A percentile compares a stretch with the other conserved stretches of the same genome.
These are phyloP conservation scores for Aselliscus stoliczkanus DNA, from an alignment of 2,797 vertebrate species.

Conservation along the genomic window DNA sequence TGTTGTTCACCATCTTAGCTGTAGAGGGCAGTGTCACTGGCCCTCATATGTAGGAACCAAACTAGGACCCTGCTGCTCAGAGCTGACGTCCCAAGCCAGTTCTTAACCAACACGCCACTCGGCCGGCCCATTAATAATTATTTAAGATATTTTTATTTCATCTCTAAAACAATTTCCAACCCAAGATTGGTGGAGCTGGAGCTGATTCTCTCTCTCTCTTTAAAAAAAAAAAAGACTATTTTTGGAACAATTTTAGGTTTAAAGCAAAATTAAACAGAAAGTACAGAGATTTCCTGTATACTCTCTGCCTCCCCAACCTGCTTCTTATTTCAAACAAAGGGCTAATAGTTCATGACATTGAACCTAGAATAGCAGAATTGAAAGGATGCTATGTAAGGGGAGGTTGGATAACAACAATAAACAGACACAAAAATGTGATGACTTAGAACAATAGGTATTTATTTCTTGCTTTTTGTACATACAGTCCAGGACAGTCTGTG, in stretches of 20 bases:
- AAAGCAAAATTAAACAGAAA: not conserved
- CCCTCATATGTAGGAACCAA: too few species aligned
- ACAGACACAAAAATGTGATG: not conserved
- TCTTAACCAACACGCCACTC: too few species aligned
- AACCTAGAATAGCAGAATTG: not conserved
- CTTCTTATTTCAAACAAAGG: not conserved
- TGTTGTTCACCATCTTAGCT: too few species aligned
- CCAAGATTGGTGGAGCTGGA: not conserved
- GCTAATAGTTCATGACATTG: not conserved
- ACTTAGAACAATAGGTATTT: not conserved
- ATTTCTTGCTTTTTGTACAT: not conserved
- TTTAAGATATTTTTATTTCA: not conserved
- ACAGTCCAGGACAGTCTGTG: not conserved
- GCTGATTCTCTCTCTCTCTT: not conserved
- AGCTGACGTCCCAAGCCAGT: too few species aligned
- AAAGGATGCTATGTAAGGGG: not conserved
- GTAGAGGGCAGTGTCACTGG: too few species aligned
- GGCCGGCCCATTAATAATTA: too few species aligned
- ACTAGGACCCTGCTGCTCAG: too few species aligned
- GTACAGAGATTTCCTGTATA: not conserved
- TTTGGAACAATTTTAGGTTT: not conserved
- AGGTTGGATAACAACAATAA: not conserved
- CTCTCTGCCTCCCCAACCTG: not conserved
- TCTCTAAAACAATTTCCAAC: not conserved
- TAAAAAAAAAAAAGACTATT: not conserved